Percentiles rank a stretch among this genome's conserved stretches.
Evolutionary conservation across 2,888 invertebrate species (phyloP).

Genomic region (Lysandra bellargus): DNA sequence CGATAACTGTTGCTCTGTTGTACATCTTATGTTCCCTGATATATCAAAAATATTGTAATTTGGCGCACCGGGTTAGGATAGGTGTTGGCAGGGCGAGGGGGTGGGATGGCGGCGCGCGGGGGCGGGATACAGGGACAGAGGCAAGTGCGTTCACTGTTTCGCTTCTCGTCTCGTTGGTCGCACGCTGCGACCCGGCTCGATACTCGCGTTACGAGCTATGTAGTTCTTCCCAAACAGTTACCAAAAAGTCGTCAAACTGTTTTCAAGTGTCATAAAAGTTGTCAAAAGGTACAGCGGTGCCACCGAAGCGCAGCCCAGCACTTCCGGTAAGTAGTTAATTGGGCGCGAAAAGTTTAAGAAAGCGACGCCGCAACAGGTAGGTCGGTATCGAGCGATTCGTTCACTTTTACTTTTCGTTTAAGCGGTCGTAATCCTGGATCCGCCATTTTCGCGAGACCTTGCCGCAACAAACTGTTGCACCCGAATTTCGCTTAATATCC

Average conservation of each 20-base stretch:
- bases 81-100: constrained; percentile 46
- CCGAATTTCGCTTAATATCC: constrained; percentile 30
- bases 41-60: constrained; percentile 41
- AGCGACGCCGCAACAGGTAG: constrained; percentile 69
- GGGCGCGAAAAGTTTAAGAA: constrained; percentile 64
- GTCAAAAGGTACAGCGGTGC: constrained; percentile 54
- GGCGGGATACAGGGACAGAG: constrained; percentile 41
- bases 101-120: constrained; percentile 40
- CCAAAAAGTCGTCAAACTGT: constrained; percentile 60
- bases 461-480: constrained; percentile 40
- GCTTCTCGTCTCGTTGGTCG: constrained; percentile 47
- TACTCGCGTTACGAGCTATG: constrained; percentile 55
- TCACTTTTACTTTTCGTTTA: constrained; percentile 58
- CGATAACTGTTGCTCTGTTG: background rate
- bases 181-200: constrained; percentile 52
- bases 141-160: constrained; percentile 51
- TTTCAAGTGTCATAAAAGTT: constrained; percentile 61
- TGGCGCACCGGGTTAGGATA: constrained; percentile 38
- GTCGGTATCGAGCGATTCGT: constrained; percentile 60
- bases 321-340: constrained; percentile 60
- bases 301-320: constrained; percentile 50
- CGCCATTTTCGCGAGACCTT: constrained; percentile 54
- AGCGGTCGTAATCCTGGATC: constrained; percentile 56
- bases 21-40: constrained; percentile 32
- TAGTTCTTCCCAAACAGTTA: constrained; percentile 51